phyloP scores from a whole-genome alignment of 2,113 vertebrate genomes.

The Phalacrocorax pelagicus region DNA sequence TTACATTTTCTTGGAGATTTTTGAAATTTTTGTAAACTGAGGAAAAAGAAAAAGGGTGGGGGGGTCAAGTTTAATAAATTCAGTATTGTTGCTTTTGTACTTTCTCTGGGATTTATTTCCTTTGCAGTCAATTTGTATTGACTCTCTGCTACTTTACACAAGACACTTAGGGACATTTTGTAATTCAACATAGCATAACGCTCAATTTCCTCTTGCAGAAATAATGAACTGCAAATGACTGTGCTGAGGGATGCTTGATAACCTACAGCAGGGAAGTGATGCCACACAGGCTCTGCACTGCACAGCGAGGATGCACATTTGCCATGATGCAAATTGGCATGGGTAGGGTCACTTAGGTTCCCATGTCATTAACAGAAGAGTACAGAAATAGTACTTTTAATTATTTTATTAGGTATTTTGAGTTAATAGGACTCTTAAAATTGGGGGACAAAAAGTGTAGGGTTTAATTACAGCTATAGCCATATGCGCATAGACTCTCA shows the following conservation, averaged over 20 bases:
- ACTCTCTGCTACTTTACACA: neutral
- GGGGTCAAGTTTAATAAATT: neutral
- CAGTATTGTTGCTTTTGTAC: neutral
- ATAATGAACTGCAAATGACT: neutral
- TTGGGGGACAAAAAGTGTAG: accelerated
- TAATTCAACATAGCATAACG: neutral
- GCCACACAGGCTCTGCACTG: neutral
- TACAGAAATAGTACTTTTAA: neutral
- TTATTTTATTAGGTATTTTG: neutral
- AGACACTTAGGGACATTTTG: neutral
- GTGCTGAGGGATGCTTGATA: neutral
- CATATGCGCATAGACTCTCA: neutral
- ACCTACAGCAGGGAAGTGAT: neutral
- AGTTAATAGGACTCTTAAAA: neutral
- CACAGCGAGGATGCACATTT: accelerated
- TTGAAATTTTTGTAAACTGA: neutral
- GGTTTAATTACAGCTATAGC: neutral
- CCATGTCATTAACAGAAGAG: neutral
- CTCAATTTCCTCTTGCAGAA: neutral
- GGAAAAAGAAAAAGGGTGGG: neutral
- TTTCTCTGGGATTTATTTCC: neutral
- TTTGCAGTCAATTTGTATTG: slow-evolving; percentile 7
- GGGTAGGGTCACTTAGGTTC: neutral
- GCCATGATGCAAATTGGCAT: neutral
- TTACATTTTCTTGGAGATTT: neutral